Evolutionary conservation across 2,113 vertebrate species (phyloP).

Genomic region (Uria lomvia): DNA sequence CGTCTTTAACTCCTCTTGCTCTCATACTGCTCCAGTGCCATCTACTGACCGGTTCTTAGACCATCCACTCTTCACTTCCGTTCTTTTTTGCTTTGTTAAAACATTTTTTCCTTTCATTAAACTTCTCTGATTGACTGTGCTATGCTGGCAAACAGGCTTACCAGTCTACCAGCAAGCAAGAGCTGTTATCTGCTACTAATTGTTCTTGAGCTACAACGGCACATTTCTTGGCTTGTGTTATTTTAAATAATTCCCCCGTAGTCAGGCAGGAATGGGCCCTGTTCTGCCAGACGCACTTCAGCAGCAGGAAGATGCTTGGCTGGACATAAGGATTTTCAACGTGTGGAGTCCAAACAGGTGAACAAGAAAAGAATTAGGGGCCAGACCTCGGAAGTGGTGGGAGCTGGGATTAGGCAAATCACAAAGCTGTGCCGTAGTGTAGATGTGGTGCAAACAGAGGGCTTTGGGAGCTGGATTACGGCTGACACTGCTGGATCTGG

Average conservation of each 20-base stretch:
- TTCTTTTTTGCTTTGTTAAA: neutral
- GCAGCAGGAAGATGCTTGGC: neutral
- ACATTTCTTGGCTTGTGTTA: neutral
- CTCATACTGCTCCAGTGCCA: neutral
- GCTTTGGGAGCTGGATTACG: neutral
- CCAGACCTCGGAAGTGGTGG: neutral
- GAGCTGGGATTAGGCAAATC: neutral
- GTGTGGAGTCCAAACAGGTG: neutral
- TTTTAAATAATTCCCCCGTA: neutral
- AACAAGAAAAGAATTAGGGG: neutral
- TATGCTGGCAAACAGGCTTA: neutral
- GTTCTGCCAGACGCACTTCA: neutral
- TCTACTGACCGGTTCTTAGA: neutral
- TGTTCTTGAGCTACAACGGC: neutral
- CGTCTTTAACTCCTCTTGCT: neutral
- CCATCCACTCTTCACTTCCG: rapidly evolving
- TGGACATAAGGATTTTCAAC: neutral
- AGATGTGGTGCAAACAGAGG: neutral
- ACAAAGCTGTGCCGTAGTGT: neutral
- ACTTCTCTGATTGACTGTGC: neutral
- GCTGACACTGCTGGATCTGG: neutral
- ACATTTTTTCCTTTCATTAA: neutral
- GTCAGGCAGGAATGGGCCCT: neutral
- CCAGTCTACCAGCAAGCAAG: neutral
- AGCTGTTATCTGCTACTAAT: neutral